Percentiles rank a stretch among this genome's conserved stretches.
Evolutionary conservation across 2,797 vertebrate species (phyloP).

Genomic region (Centroberyx gerrardi): DNA sequence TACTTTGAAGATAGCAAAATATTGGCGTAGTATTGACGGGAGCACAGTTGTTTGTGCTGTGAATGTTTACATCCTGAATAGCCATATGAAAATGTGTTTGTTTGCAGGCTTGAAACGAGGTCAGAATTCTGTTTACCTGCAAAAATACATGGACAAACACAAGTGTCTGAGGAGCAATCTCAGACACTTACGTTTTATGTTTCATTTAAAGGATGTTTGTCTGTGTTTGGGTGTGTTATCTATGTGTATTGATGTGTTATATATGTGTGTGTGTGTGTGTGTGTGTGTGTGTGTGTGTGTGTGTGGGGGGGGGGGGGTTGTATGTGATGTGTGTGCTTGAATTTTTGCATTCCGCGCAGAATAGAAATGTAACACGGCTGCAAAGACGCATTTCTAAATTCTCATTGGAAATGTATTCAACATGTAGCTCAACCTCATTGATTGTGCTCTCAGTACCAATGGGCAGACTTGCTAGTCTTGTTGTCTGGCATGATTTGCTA

Average conservation of each 20-base stretch:
- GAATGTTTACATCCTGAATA: neutral
- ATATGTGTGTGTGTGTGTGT: too few relatives aligned
- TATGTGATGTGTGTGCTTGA: neutral
- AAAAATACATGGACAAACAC: neutral
- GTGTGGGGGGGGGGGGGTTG: too few relatives aligned
- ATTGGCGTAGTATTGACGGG: neutral
- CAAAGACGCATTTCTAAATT: neutral
- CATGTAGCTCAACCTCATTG: slow-evolving; percentile 49
- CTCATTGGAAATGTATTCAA: slow-evolving; percentile 25
- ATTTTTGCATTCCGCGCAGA: neutral
- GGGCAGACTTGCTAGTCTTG: slow-evolving; percentile 55
- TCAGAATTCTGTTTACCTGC: neutral
- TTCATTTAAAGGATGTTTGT: neutral
- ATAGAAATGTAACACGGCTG: neutral
- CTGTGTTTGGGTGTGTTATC: neutral
- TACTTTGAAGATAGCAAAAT: neutral
- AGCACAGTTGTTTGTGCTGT: neutral
- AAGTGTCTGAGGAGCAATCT: too few relatives aligned
- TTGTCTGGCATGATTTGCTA: slow-evolving; percentile 58
- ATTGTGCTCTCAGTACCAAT: slow-evolving; percentile 49
- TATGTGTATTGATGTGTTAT: too few relatives aligned
- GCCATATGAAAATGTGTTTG: too few relatives aligned
- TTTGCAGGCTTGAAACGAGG: too few relatives aligned
- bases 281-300: too few relatives aligned
- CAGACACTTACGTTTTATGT: too few relatives aligned